A percentile compares a stretch with the other conserved stretches of the same genome.
Evolutionary conservation across 2,113 vertebrate genomes (phyloP).

Genomic region (Austrofundulus limnaeus): DNA sequence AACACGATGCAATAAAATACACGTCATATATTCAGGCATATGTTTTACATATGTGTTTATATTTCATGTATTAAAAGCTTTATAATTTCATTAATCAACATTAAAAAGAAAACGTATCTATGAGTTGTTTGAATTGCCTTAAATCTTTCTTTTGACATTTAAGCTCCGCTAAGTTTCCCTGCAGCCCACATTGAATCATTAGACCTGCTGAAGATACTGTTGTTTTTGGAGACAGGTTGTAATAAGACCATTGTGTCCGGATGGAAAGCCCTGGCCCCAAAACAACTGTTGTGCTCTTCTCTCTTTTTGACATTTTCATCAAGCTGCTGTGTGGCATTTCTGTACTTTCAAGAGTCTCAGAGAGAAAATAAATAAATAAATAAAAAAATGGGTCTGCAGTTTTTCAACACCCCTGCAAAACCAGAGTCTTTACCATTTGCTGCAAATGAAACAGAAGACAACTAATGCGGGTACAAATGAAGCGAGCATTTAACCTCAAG

Average conservation of each 20-base stretch:
- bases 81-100: constrained; percentile 1
- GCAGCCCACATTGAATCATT: constrained; percentile 23
- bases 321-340: constrained; percentile 44
- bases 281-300: constrained; percentile 39
- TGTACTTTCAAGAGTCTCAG: constrained; percentile 7
- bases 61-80: no score
- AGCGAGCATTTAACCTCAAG: constrained; percentile 1
- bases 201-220: constrained; percentile 12
- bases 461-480: not conserved
- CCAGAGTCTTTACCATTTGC: constrained; percentile 2
- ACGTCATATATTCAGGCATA: constrained; percentile 5
- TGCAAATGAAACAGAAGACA: not conserved
- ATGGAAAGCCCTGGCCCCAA: constrained; percentile 21
- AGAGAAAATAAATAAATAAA: no score
- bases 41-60: not conserved
- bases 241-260: constrained; percentile 21
- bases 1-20: constrained; percentile 1
- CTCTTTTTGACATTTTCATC: constrained; percentile 60
- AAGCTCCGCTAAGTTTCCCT: constrained; percentile 10
- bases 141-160: constrained; percentile 25
- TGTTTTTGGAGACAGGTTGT: constrained; percentile 24
- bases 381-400: constrained; percentile 14
- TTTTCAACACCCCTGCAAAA: not conserved
- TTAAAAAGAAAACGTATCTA: not conserved
- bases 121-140: constrained; percentile 23